Conservation (phyloP, 92 coral and sea anemone species). For the Paragorgia papillata region DNA sequence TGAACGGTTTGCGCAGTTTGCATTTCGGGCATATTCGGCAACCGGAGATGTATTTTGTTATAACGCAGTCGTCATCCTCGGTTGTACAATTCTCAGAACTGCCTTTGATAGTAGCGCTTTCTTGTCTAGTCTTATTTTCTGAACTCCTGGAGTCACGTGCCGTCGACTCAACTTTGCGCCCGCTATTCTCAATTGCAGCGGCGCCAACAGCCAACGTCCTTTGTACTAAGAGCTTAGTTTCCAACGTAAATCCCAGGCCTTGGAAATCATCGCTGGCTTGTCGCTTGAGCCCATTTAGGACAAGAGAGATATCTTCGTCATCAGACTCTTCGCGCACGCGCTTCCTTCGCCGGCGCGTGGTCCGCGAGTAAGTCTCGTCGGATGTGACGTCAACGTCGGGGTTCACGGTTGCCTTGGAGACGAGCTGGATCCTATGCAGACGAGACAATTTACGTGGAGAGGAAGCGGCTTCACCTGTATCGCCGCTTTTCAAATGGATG, state of each 20-base stretch:
- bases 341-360: slow-evolving; percentile 7
- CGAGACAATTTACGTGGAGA: too few relatives aligned
- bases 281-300: slow-evolving; percentile 19
- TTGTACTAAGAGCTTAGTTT: slow-evolving; percentile 15
- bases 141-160: background rate
- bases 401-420: too few relatives aligned
- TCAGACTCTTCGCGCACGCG: slow-evolving; percentile 6
- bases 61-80: slow-evolving; percentile 8
- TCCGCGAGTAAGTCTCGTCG: background rate
- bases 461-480: too few relatives aligned
- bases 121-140: background rate
- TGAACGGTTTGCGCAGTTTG: slow-evolving; percentile 10
- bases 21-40: slow-evolving; percentile 35
- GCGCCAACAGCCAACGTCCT: slow-evolving; percentile 30
- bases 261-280: slow-evolving; percentile 2
- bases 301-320: slow-evolving; percentile 16
- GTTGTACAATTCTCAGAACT: background rate
- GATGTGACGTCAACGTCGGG: background rate
- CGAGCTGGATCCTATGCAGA: too few relatives aligned
- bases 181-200: slow-evolving; percentile 15
- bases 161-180: background rate
- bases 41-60: slow-evolving; percentile 13
- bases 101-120: background rate
- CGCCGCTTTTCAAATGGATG: background rate
- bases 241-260: background rate